Evolutionary conservation across 2,113 vertebrate genomes (phyloP), one percentile per base, ranked within the genome.

Genomic region (Taxidea taxus): DNA sequence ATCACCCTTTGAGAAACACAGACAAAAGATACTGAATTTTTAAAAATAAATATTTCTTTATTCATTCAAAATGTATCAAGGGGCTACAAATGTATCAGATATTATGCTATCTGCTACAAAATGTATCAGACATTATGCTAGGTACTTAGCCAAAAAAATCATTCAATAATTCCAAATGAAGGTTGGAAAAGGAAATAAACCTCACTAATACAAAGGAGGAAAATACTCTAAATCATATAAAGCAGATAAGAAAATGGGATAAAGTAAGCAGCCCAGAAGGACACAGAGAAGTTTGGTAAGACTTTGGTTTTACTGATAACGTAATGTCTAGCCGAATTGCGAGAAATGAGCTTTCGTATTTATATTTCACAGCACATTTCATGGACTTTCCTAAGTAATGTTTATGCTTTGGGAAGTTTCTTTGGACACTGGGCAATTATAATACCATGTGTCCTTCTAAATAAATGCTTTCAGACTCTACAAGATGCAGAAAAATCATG

Each of bases 371-470:
- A 95, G 44, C 42, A 64, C 60, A 51, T 64, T 47, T n/a, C 49
- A 77, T 64, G 29, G 37, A 91, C 51, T 93, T 96, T 84, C 29
- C 56, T 91, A 74, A 87, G 31, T 77, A 95, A 92, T 51, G 37
- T 78, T 90, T 78, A 70, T 80, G 51, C 54, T 91, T 91, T 44
- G 13, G 27, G 60, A 93, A 78, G 51, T 91, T 93, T 95, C 87
- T 93, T 80, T 96, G 90, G 80, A 93, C 51, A 93, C 37, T 31
- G 20, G 12, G 27, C 29, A 88, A 95, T 95, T 95, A 95, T 64
- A 92, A 94, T 64, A 80, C 34, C 54, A 66, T 44, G 27, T 74
- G 54, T 56, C 84, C 34, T 94, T 96, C 47, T 70, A 70, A 86
- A 87, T 72, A 80, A 93, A 78, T 86, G 34, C 44, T 91, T 95